Base-by-base conservation (phyloP, 2,888 invertebrate species). In the Caenorhabditis afra region DNA sequence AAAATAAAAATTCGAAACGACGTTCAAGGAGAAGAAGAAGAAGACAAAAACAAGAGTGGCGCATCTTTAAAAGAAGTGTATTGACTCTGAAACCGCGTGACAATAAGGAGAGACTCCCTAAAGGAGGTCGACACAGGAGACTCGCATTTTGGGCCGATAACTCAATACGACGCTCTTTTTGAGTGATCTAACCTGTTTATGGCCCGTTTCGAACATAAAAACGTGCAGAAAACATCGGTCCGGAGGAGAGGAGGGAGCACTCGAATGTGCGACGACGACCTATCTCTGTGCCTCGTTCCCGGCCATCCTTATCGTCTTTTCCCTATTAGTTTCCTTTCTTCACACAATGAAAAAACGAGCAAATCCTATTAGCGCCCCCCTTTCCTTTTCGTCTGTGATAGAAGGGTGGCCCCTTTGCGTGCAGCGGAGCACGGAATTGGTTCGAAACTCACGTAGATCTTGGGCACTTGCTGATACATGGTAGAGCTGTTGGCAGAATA, bases 351-450 rank as follows among this genome's bases (percentile, higher is more conserved):
- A 59, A 59, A 73, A 65, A 23, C 47, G 52, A 14, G 47, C 45
- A 62, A 71, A 71, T 71, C 71, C 71, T 62, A 71, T 71, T 71
- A 71, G 49, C 64, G 64, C 20, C 18, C n/a, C n/a, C 18, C 16
- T 50, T 29, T 29, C 29, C 29, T 29, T 29, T 7, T 29, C 39
- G 12, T 41, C 41, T 49, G n/a, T n/a, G 55, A 55, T 55, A 55
- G 55, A 37, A 37, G 55, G 16, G 55, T 55, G 47, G 39, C 2
- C 45, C 45, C 14, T 39, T 35, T 45, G 59, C 52, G 66, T 53
- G 45, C 59, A 22, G 18, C 29, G 29, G 45, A 66, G 53, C 65
- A 44, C 39, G 14, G 53, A 44, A 53, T 45, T 44, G 41, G 41
- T 41, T 44, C 37, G 20, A 61, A 62, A 70, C 70, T 70, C 61